Evolutionary conservation across 2,797 vertebrate species (phyloP), one percentile per base, ranked within the genome.

Genomic region (Carcharodon carcharias): DNA sequence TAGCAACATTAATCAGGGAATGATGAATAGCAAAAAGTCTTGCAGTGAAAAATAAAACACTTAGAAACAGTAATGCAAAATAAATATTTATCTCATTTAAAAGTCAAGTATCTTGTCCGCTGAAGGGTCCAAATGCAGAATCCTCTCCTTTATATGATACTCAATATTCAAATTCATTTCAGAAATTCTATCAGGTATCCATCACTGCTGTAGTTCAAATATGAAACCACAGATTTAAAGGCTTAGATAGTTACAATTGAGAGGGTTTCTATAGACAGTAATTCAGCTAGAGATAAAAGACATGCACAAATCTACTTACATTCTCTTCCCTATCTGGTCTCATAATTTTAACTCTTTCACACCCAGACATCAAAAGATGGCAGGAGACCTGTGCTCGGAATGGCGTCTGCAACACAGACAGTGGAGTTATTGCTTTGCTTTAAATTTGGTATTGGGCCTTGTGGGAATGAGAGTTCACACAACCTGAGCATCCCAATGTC

Each of bases 111-210:
- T 31, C 28, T 40, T 95, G 26, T 50, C 16, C 69, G 21, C 50
- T 35, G 16, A 73, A 56, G 12, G 16, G 23, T 56, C 50, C 14
- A 54, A 54, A n/a, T 56, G 31, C 16, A 54, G 69, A 95, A 77
- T 58, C 35, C 3, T 31, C n/a, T 69, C 45, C 92, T 67, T 45
- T 69, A 95, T 95, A 45, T 28, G 26, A 3, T 50, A 31, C 4
- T 35, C 54, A 54, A 71, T 95, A 56, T 95, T 95, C 40, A 73
- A 95, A 95, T 54, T 28, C 50, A 73, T 35, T 95, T 73, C 31
- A 6, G 23, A 12, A 73, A 54, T 95, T 77, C 16, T 73, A 73
- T n/a, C 50, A 56, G 26, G 67, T n/a, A 31, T 73, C 45, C 12
- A 71, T 28, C 50, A 77, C 28, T 58, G 69, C 69, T 56, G 28